Conservation (phyloP, 2,888 invertebrate species). For the Bembecia ichneumoniformis region DNA sequence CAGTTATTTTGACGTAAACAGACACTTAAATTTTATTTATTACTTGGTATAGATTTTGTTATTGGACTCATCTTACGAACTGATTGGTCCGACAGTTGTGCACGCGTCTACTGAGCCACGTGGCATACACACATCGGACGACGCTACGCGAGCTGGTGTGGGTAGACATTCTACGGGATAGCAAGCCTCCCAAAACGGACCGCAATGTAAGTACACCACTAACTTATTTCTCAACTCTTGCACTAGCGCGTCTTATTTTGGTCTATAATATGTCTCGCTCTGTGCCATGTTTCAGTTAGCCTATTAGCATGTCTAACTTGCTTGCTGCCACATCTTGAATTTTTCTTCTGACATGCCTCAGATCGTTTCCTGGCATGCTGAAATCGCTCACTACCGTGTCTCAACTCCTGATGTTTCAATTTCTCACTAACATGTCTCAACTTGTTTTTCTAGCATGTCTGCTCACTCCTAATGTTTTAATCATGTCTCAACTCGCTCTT, state of each 20-base stretch:
- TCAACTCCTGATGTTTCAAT: neutral
- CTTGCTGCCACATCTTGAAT: too few relatives aligned
- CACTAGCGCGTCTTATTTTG: neutral
- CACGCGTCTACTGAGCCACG: slow-evolving; percentile 31
- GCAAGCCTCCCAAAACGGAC: slow-evolving; percentile 1
- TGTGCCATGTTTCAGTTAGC: too few relatives aligned
- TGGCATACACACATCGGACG: slow-evolving; percentile 26
- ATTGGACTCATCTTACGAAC: too few relatives aligned
- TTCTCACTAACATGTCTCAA: too few relatives aligned
- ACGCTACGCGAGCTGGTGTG: slow-evolving; percentile 42
- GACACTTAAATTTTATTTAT: too few relatives aligned
- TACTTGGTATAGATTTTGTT: too few relatives aligned
- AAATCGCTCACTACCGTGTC: slow-evolving; percentile 3
- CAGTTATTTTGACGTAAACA: neutral
- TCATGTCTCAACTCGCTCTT: too few relatives aligned
- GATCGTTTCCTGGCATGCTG: neutral
- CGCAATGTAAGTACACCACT: neutral
- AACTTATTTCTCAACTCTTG: neutral
- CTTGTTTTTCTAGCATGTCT: too few relatives aligned
- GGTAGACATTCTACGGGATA: slow-evolving; percentile 34
- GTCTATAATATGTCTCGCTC: too few relatives aligned
- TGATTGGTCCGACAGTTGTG: slow-evolving; percentile 25
- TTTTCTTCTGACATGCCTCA: too few relatives aligned
- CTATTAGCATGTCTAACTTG: too few relatives aligned
- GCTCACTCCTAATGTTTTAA: too few relatives aligned